phyloP scores from a whole-genome alignment of 2,113 vertebrate genomes.

The Bujurquina vittata region DNA sequence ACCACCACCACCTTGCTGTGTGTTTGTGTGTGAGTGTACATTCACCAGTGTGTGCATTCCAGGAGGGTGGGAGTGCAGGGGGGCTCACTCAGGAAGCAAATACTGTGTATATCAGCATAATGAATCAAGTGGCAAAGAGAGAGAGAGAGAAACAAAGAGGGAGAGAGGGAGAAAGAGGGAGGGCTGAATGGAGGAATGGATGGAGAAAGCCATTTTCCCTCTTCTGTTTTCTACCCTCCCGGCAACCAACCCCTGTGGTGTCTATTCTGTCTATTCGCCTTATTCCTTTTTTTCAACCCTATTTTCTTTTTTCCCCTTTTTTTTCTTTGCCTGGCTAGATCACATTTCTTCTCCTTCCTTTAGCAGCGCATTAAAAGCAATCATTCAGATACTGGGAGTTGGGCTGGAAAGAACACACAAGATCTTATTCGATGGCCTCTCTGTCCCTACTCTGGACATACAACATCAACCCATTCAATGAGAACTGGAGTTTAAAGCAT shows the following conservation, averaged over 20 bases:
- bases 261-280: constrained; percentile 58
- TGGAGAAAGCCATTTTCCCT: constrained; percentile 75
- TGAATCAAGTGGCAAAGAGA: constrained; percentile 79
- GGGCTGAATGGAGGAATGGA: constrained; percentile 48
- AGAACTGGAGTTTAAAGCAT: constrained; percentile 9
- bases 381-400: neutral
- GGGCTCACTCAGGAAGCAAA: constrained; percentile 82
- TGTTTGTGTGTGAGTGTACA: constrained; percentile 43
- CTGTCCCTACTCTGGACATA: constrained; percentile 15
- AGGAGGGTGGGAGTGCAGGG: constrained; percentile 72
- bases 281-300: constrained; percentile 13
- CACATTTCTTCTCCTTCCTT: constrained; percentile 14
- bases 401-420: neutral
- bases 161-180: constrained; percentile 24
- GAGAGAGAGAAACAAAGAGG: constrained; percentile 52
- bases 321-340: constrained; percentile 37
- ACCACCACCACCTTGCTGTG: constrained; percentile 74
- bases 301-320: neutral
- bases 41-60: constrained; percentile 66
- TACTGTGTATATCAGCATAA: constrained; percentile 87
- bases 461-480: constrained; percentile 1
- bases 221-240: constrained; percentile 68
- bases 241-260: constrained; percentile 68
- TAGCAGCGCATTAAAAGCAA: constrained; percentile 13
- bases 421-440: constrained; percentile 3